Evolutionary conservation across 1,140 invertebrate genomes (phyloP).

Genomic region (Mamestra configurata): DNA sequence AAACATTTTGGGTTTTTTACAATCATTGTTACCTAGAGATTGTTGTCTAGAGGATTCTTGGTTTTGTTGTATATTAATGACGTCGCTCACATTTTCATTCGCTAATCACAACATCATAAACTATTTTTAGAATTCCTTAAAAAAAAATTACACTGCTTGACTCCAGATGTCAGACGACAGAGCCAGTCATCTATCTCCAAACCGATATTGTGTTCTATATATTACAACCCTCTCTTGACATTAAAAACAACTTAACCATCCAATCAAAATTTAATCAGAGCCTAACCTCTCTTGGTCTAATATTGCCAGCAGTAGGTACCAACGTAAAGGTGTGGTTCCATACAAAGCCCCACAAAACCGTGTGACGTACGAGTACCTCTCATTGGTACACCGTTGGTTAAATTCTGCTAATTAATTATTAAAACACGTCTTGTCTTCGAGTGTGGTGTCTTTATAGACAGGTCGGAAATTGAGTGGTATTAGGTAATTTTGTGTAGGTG

Average conservation of each 20-base stretch:
- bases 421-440: background rate
- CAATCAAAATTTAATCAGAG: background rate
- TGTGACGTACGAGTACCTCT: background rate
- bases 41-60: no score
- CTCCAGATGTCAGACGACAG: no score
- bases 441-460: background rate
- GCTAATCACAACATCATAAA: no score
- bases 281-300: background rate
- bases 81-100: no score
- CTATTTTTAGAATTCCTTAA: no score
- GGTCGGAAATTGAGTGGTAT: background rate
- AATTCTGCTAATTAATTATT: conserved; percentile 10
- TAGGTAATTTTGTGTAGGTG: background rate
- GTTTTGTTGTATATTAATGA: no score
- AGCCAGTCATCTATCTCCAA: no score
- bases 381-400: background rate
- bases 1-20: no score
- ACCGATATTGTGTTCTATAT: no score
- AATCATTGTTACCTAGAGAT: no score
- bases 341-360: background rate
- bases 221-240: background rate
- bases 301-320: background rate
- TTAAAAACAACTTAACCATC: background rate
- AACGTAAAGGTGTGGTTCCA: conserved; percentile 1
- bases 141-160: no score